phyloP scores from a whole-genome alignment of 2,888 invertebrate genomes.

The Aphodius sticticus region DNA sequence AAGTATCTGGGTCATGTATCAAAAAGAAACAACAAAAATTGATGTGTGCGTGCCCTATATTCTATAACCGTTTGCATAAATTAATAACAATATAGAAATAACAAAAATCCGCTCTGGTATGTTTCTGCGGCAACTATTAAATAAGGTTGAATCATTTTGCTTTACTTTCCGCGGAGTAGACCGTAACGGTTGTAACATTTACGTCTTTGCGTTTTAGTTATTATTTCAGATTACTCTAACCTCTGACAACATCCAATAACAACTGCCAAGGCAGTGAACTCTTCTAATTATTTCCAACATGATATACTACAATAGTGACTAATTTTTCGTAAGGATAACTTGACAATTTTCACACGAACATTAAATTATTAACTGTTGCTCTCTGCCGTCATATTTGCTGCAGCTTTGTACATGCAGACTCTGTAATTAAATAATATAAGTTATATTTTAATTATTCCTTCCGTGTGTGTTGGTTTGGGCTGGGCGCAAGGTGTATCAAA shows the following conservation, averaged over 20 bases:
- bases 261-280: background rate
- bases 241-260: background rate
- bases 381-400: background rate
- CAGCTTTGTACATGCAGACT: background rate
- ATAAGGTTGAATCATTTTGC: slow-evolving; percentile 4
- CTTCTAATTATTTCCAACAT: background rate
- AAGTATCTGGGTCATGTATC: background rate
- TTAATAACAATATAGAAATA: background rate
- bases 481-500: background rate
- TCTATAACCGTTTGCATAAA: background rate
- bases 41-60: background rate
- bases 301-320: background rate
- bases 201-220: background rate
- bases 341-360: background rate
- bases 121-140: background rate
- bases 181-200: background rate
- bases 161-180: background rate
- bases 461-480: background rate
- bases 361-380: background rate
- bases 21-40: background rate
- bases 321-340: background rate
- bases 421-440: background rate
- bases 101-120: background rate
- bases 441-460: background rate
- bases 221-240: background rate